Percentiles rank a stretch among this genome's conserved stretches.
These are phyloP conservation scores for Eueremaeus valkanovi DNA, from an alignment of 2,888 invertebrate species.

Conservation along the genomic window DNA sequence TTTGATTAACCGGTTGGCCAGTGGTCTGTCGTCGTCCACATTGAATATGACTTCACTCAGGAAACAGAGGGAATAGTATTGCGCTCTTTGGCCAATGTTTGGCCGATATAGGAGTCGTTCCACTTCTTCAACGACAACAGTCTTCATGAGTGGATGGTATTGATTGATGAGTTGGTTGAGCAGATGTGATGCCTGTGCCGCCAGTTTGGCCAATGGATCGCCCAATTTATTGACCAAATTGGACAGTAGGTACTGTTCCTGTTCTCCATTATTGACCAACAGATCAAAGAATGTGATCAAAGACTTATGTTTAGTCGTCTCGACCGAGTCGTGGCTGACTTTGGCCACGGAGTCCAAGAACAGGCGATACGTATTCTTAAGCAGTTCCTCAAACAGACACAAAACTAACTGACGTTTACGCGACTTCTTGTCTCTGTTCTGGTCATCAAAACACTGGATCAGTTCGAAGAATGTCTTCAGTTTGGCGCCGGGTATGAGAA, in stretches of 20 bases:
- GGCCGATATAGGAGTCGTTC: constrained; percentile 83
- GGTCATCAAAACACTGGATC: constrained; percentile 22
- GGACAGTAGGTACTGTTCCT: constrained; percentile 73
- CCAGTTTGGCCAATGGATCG: constrained; percentile 82
- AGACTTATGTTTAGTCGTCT: constrained; percentile 74
- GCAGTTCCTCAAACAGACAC: constrained; percentile 86
- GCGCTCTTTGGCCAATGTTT: constrained; percentile 77
- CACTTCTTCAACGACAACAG: constrained; percentile 76
- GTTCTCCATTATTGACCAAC: constrained; percentile 72
- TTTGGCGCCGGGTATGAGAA: constrained; percentile 55
- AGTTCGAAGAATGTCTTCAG: constrained; percentile 50
- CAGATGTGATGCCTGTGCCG: constrained; percentile 79
- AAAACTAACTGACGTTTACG: constrained; percentile 42
- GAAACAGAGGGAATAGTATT: constrained; percentile 90
- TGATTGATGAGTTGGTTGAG: constrained; percentile 71
- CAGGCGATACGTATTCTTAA: constrained; percentile 69
- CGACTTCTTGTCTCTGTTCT: constrained; percentile 33
- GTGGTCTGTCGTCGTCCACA: constrained; percentile 61
- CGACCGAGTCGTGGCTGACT: constrained; percentile 71
- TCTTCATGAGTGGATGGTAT: constrained; percentile 85
- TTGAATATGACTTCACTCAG: constrained; percentile 75
- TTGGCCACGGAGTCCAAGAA: constrained; percentile 69
- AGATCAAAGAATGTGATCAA: constrained; percentile 68
- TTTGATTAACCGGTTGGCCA: constrained; percentile 77
- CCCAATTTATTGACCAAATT: constrained; percentile 91